phyloP scores from a whole-genome alignment of 2,888 invertebrate genomes.

The Euzophera pinguis region DNA sequence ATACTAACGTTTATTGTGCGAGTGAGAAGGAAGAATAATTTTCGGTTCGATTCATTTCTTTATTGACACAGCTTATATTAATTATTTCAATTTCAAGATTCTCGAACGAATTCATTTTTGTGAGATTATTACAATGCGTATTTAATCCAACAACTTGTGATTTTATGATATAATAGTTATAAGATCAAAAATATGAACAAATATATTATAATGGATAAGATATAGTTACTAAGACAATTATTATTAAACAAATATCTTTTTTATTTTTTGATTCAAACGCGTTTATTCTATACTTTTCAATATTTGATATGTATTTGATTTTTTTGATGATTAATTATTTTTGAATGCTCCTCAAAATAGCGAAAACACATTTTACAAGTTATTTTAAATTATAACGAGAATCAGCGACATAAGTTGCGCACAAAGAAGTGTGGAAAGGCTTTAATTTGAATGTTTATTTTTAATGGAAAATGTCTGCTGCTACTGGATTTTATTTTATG shows the following conservation, averaged over 20 bases:
- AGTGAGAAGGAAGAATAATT: no score
- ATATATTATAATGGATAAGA: constrained; percentile 11
- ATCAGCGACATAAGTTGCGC: no score
- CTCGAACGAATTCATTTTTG: no score
- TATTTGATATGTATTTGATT: neutral
- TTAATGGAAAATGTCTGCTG: no score
- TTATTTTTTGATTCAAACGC: neutral
- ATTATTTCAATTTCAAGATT: no score
- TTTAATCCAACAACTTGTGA: constrained; percentile 10
- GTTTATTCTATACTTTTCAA: neutral
- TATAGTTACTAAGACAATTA: constrained; percentile 2
- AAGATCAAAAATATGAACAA: constrained; percentile 12
- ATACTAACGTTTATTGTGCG: no score
- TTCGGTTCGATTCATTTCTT: constrained; percentile 8
- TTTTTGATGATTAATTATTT: neutral
- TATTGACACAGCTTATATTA: no score
- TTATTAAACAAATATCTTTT: constrained; percentile 1
- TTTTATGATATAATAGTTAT: constrained; percentile 1
- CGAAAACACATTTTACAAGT: no score
- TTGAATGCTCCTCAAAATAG: neutral
- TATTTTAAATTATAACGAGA: no score
- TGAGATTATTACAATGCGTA: neutral
- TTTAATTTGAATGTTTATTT: no score
- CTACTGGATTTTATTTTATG: no score
- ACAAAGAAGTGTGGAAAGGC: no score